phyloP scores from a whole-genome alignment of 2,797 vertebrate species.

The Periophthalmus magnuspinnatus region DNA sequence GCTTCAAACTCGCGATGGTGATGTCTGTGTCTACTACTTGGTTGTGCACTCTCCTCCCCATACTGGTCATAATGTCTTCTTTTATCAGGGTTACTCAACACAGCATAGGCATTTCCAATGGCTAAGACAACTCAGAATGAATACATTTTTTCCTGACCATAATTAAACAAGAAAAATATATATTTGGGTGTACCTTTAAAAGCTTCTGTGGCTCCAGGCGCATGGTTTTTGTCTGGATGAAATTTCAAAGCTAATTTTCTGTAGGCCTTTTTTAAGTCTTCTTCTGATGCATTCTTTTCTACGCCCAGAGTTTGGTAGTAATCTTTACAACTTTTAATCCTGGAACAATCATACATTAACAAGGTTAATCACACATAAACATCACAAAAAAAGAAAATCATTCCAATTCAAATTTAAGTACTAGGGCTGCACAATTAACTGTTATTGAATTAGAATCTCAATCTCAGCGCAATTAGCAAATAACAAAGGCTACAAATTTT shows the following conservation, averaged over 20 bases:
- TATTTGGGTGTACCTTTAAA: slow-evolving; percentile 87
- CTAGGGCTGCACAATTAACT: too few species aligned
- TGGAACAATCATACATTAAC: slow-evolving; percentile 51
- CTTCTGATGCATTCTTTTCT: slow-evolving; percentile 87
- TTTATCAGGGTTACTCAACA: slow-evolving; percentile 93
- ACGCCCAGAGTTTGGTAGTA: slow-evolving; percentile 97
- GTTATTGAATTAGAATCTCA: too few species aligned
- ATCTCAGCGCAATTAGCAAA: too few species aligned
- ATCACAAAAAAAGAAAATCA: too few species aligned
- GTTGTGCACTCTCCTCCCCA: slow-evolving; percentile 87
- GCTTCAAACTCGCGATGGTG: slow-evolving; percentile 85
- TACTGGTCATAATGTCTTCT: slow-evolving; percentile 95
- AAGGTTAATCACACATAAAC: not conserved
- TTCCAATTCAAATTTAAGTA: too few species aligned
- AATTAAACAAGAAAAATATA: not conserved
- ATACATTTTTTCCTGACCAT: not conserved
- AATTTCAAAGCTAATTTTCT: slow-evolving; percentile 94
- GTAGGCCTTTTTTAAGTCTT: slow-evolving; percentile 98
- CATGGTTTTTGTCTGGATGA: slow-evolving; percentile 97
- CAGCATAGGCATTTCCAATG: slow-evolving; percentile 93
- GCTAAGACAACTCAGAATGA: slow-evolving; percentile 68
- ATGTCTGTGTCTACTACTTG: slow-evolving; percentile 82
- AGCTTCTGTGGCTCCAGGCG: slow-evolving; percentile 93
- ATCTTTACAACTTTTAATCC: slow-evolving; percentile 97
- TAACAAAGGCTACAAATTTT: too few species aligned